Evolutionary conservation across 2,113 vertebrate genomes (phyloP).

Genomic region (Caracal caracal): DNA sequence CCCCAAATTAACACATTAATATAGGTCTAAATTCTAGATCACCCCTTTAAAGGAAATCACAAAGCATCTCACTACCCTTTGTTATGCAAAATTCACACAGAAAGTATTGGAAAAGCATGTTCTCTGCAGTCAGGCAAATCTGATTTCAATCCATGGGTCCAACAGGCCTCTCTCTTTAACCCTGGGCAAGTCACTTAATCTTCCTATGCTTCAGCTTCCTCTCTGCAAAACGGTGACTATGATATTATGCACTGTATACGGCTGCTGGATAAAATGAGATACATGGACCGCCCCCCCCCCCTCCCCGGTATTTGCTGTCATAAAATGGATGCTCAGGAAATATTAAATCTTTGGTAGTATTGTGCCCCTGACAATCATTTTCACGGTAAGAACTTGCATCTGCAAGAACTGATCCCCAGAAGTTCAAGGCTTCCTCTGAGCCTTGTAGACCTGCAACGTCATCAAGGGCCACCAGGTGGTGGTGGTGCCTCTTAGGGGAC

Average conservation of each 20-base stretch:
- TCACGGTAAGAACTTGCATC: background rate
- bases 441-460: background rate
- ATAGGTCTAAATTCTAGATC: background rate
- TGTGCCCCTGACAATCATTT: background rate
- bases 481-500: conserved; percentile 22
- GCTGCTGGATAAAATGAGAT: background rate
- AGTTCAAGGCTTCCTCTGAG: background rate
- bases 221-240: background rate
- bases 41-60: background rate
- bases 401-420: background rate
- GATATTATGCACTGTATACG: rapidly evolving
- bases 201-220: background rate
- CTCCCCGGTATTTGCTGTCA: background rate
- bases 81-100: background rate
- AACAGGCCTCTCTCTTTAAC: background rate
- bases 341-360: background rate
- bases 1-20: background rate
- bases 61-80: background rate
- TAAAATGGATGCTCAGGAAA: background rate
- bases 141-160: background rate
- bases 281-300: background rate
- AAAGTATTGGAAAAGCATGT: background rate
- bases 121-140: background rate
- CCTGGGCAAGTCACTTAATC: background rate
- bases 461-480: conserved; percentile 54